phyloP scores from a whole-genome alignment of 2,888 invertebrate species.

The Metalampra italica region DNA sequence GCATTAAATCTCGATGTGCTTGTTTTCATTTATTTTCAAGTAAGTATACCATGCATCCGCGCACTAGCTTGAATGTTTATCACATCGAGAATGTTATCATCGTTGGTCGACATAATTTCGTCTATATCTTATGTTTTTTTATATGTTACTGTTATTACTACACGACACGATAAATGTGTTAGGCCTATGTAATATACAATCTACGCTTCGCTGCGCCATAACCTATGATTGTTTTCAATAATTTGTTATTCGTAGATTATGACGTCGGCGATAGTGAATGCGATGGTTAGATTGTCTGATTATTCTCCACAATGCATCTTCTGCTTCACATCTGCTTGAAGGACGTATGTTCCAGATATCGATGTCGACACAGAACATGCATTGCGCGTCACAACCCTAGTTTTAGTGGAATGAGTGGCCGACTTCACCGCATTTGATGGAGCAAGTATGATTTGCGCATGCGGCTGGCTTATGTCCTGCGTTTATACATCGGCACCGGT shows the following conservation, averaged over 20 bases:
- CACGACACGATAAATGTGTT: conserved; percentile 51
- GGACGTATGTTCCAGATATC: conserved; percentile 46
- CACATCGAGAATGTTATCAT: conserved; percentile 74
- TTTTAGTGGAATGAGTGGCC: conserved; percentile 77
- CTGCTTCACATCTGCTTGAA: conserved; percentile 44
- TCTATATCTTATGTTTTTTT: conserved; percentile 22
- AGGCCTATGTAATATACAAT: conserved; percentile 61
- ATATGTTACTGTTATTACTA: conserved; percentile 36
- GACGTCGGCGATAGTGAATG: conserved; percentile 27
- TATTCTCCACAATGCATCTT: conserved; percentile 57
- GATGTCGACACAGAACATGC: conserved; percentile 59
- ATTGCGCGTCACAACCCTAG: conserved; percentile 64
- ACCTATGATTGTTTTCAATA: conserved; percentile 22
- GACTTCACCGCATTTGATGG: conserved; percentile 76
- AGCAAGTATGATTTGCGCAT: conserved; percentile 76
- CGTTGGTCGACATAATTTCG: conserved; percentile 39
- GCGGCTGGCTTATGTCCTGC: conserved; percentile 73
- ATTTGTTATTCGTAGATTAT: conserved; percentile 25
- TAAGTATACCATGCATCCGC: conserved; percentile 56
- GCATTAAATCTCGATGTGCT: conserved; percentile 72
- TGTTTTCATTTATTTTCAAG: conserved; percentile 44
- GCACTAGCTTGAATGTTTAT: conserved; percentile 66
- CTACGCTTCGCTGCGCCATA: conserved; percentile 33
- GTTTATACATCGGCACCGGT: conserved; percentile 59
- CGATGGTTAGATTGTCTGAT: conserved; percentile 43